Base-by-base conservation (phyloP, 37 sponge, comb jelly and placozoan genomes). In the Oopsacas minuta region DNA sequence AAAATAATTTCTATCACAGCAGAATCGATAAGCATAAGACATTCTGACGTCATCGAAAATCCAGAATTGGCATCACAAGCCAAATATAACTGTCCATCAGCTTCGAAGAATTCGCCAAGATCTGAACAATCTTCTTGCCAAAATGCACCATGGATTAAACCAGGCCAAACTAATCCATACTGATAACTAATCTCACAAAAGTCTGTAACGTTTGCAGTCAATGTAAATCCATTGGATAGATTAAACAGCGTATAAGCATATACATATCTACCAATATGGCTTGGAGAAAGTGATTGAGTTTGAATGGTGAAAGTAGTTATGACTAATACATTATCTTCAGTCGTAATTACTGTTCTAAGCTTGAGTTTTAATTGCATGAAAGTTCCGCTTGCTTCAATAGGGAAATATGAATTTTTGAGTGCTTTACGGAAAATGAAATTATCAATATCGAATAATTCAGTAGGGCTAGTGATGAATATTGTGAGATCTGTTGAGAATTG, bases 131-230 rank as follows among this genome's bases (percentile, higher is more conserved):
- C 28, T 12, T 61, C 32, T 20, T 25, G 22, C 75, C 75, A 61
- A 61, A 10, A 32, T 61, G 22, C 75, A 61, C 75, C 75, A n/a
- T 61, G 20, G 75, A 10, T 61, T 25, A 61, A n/a, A 61, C 75
- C 75, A 12, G 75, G 75, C 75, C 75, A 61, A 32, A 61, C 75
- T 61, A 61, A n/a, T 34, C 75, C 75, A 12, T 61, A 61, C 7
- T 20, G 5, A n/a, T 61, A 61, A 12, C 75, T 61, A 7, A 61
- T 12, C 7, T 61, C 75, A 12, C 75, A 61, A 61, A 20, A 61
- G 49, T 42, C 15, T 42, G 49, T 42, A 32, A 3, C 20, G 5
- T 32, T 61, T 25, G 28, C 28, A n/a, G 5, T 3, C 22, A 61
- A 25, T 7, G 75, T 61, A 61, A 61, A 61, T 25, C 75, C 30